Percentiles rank a stretch among this genome's conserved stretches.
Evolutionary conservation across 2,113 vertebrate species (phyloP).

Genomic region (Phasianus colchicus): DNA sequence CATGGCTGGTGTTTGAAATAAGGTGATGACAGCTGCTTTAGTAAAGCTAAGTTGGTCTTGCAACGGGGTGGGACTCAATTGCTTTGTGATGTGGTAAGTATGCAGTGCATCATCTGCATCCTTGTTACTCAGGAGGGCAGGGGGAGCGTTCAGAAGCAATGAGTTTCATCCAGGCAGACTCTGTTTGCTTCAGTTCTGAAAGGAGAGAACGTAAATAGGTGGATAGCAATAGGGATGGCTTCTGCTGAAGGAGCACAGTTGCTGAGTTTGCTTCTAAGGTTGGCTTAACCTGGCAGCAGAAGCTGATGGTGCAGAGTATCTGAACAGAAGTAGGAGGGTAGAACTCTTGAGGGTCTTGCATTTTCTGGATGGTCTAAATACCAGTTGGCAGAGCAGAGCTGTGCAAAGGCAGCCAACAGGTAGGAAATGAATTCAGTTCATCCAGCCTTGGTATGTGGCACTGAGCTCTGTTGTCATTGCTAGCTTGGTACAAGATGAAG

Average conservation of each 20-base stretch:
- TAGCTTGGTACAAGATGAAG: neutral
- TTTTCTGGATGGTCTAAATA: neutral
- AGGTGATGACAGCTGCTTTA: neutral
- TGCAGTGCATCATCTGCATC: neutral
- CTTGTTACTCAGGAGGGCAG: neutral
- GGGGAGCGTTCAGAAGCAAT: rapidly evolving
- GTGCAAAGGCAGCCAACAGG: neutral
- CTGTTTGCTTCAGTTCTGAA: neutral
- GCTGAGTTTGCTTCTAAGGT: neutral
- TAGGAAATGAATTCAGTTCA: neutral
- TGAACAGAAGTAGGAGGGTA: neutral
- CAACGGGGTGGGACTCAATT: neutral
- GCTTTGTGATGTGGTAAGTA: neutral
- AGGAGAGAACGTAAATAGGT: neutral
- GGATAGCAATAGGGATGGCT: neutral
- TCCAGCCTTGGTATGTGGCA: rapidly evolving
- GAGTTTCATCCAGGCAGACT: neutral
- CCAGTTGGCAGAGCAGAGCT: neutral
- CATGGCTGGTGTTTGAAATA: neutral
- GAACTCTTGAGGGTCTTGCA: neutral
- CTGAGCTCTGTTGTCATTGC: neutral
- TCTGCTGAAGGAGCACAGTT: neutral
- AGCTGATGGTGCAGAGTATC: neutral
- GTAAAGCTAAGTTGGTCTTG: neutral
- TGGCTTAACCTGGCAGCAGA: neutral